Conservation (phyloP, 2,797 vertebrate genomes). For the Zenarchopterus dispar region DNA sequence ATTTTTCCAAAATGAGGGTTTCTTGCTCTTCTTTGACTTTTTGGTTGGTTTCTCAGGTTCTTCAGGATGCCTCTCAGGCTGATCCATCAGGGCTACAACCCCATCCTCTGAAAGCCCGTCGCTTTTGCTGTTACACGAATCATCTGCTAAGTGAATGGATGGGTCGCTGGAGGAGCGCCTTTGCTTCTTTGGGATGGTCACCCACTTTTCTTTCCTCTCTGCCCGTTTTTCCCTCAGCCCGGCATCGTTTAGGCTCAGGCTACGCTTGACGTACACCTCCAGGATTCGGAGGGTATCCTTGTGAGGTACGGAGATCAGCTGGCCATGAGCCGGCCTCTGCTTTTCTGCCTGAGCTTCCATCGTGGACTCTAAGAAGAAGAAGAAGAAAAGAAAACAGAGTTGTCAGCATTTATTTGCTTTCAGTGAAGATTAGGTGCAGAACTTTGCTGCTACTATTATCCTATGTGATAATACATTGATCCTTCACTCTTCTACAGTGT, state of each 20-base stretch:
- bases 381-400: neutral
- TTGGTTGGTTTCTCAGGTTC: constrained; percentile 29
- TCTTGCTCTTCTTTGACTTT: constrained; percentile 74
- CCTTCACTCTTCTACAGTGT: no score
- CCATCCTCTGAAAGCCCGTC: neutral
- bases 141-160: constrained; percentile 32
- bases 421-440: no score
- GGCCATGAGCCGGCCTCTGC: constrained; percentile 36
- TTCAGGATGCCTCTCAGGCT: rapidly evolving
- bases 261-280: constrained; percentile 82
- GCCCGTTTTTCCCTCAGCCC: rapidly evolving
- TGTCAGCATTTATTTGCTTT: no score
- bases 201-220: constrained; percentile 66
- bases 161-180: constrained; percentile 80
- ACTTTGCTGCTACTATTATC: no score
- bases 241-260: constrained; percentile 82
- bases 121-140: neutral
- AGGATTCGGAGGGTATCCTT: constrained; percentile 81
- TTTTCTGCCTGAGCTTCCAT: constrained; percentile 59
- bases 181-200: constrained; percentile 27
- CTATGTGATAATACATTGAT: no score
- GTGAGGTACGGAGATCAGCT: constrained; percentile 82
- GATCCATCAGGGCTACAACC: rapidly evolving
- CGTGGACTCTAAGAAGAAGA: constrained; percentile 20
- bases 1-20: constrained; percentile 78